Base-by-base conservation (phyloP, 2,888 invertebrate species). In the Trimorus sp. region DNA sequence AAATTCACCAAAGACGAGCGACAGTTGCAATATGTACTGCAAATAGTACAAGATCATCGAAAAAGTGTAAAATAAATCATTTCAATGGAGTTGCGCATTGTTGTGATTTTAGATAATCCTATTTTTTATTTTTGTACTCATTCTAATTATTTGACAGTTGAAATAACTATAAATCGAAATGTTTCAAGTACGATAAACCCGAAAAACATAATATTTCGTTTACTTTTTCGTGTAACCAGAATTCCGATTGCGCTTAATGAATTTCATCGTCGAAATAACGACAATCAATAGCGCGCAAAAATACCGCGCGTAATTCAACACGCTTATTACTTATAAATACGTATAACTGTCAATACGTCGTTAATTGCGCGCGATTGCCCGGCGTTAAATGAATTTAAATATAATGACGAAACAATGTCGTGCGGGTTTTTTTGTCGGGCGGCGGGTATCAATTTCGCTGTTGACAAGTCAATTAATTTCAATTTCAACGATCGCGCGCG, bases 381-480 rank as follows among this genome's bases (percentile, higher is more conserved):
- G 26, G 51, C 8, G 8, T 60, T 53, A 53, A 68, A 68, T 45
- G 40, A 37, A 56, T 73, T 75, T 53, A 45, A 68, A 66, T 60
- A 38, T 66, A 75, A 66, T 66, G 40, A n/a, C 45, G 49, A 49
- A 40, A 68, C 59, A 59, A 9, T 58, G 40, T 36, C n/a, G 66
- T 37, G 38, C 54, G 16, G 16, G 49, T 49, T 69, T 69, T 62
- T 76, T 69, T 56, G 40, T 38, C 36, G 36, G 54, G 60, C 14
- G 62, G 38, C 40, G 37, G 51, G 58, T 62, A 79, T 68, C 63
- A 74, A 74, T 73, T 79, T 74, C 69, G 48, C 79, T 56, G 63
- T 75, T 75, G 80, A 80, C 80, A 75, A 80, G 80, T 80, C 80
- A 80, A 80, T 80, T 80, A 80, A 75, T 80, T 80, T 75, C 68